These are phyloP conservation scores for human DNA, from an alignment of 2,113 vertebrate species.

Conservation along the genomic window GRCh38 chr4:61200001-61200500, in stretches of 20 bases:
- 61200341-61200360: conserved; percentile 42
- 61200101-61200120: conserved; percentile 47
- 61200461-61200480: conserved; percentile 67
- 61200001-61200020: background rate
- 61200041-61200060: too few relatives aligned
- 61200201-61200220: conserved; percentile 84
- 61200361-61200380: background rate
- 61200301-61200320: background rate
- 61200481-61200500: conserved; percentile 32
- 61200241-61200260: conserved; percentile 70
- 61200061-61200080: too few relatives aligned
- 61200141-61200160: conserved; percentile 50
- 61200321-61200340: conserved; percentile 56
- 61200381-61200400: background rate
- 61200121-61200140: conserved; percentile 66
- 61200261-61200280: conserved; percentile 50
- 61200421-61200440: background rate
- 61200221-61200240: conserved; percentile 81
- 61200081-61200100: background rate
- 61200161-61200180: conserved; percentile 43
- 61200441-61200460: background rate
- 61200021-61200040: accelerated
- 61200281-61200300: conserved; percentile 42
- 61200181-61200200: conserved; percentile 78
- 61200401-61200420: background rate